Conservation (phyloP, 2,888 invertebrate species). For the Carcina quercana region DNA sequence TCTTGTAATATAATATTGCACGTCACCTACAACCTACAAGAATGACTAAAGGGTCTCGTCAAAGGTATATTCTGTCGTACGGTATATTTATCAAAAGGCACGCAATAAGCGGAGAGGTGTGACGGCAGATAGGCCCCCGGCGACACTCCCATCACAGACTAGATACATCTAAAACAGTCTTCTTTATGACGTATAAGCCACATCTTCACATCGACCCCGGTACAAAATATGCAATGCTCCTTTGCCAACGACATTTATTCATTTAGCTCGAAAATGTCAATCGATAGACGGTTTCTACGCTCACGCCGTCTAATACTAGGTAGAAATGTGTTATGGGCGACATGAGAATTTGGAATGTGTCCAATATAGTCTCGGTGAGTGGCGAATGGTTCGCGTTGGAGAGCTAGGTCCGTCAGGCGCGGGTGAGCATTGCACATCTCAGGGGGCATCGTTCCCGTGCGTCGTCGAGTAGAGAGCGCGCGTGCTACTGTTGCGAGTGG, state of each 20-base stretch:
- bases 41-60: constrained; percentile 42
- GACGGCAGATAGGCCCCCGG: constrained; percentile 68
- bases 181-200: constrained; percentile 49
- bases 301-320: too few relatives aligned
- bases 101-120: constrained; percentile 71
- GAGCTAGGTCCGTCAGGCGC: neutral
- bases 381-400: too few relatives aligned
- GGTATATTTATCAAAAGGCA: constrained; percentile 68
- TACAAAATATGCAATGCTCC: constrained; percentile 33
- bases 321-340: too few relatives aligned
- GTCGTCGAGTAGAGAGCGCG: constrained; percentile 8
- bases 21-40: constrained; percentile 15
- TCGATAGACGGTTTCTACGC: too few relatives aligned
- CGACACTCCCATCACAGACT: constrained; percentile 72
- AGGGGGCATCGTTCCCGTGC: constrained; percentile 2
- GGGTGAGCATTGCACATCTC: neutral
- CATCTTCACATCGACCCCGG: constrained; percentile 42
- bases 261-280: too few relatives aligned
- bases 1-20: neutral
- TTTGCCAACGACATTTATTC: too few relatives aligned
- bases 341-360: too few relatives aligned
- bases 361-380: too few relatives aligned
- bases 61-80: constrained; percentile 45
- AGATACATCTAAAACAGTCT: constrained; percentile 70
- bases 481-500: constrained; percentile 16